Evolutionary conservation across 2,113 vertebrate genomes (phyloP).

Genomic region (Heterotilapia buettikoferi): DNA sequence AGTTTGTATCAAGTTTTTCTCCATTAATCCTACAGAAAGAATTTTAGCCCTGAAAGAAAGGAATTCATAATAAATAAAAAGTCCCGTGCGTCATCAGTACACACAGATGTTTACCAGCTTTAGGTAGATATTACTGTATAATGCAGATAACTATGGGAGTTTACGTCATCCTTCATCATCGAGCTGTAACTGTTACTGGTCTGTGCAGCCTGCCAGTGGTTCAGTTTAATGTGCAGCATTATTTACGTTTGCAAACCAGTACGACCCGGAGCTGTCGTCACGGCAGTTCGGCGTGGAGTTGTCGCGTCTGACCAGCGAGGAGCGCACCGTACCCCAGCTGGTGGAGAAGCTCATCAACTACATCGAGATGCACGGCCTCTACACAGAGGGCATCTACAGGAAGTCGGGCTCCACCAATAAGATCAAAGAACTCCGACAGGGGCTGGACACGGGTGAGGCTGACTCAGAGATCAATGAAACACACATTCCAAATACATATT

Average conservation of each 20-base stretch:
- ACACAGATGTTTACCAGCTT: background rate
- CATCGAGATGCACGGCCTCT: slow-evolving; percentile 97
- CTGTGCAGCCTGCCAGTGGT: background rate
- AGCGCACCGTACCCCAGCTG: slow-evolving; percentile 84
- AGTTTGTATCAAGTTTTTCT: background rate
- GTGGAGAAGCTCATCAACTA: slow-evolving; percentile 97
- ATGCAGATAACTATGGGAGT: background rate
- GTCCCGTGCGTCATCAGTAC: background rate
- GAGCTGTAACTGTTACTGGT: background rate
- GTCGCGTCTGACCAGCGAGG: slow-evolving; percentile 88
- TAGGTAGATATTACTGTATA: background rate
- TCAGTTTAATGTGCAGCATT: background rate
- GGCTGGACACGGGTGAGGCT: slow-evolving; percentile 84
- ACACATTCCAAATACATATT: background rate
- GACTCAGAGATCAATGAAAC: background rate
- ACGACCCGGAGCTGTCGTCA: slow-evolving; percentile 86
- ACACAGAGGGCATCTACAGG: slow-evolving; percentile 96
- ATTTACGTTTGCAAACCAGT: slow-evolving; percentile 59
- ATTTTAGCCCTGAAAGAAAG: background rate
- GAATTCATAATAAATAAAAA: background rate
- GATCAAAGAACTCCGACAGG: slow-evolving; percentile 91
- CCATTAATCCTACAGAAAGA: background rate
- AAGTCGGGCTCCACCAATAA: slow-evolving; percentile 97
- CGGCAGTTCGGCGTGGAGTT: slow-evolving; percentile 91
- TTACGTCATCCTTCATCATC: background rate